Evolutionary conservation across 2,113 vertebrate genomes (phyloP), one percentile per base, ranked within the genome.

Genomic region (Oryzias melastigma): DNA sequence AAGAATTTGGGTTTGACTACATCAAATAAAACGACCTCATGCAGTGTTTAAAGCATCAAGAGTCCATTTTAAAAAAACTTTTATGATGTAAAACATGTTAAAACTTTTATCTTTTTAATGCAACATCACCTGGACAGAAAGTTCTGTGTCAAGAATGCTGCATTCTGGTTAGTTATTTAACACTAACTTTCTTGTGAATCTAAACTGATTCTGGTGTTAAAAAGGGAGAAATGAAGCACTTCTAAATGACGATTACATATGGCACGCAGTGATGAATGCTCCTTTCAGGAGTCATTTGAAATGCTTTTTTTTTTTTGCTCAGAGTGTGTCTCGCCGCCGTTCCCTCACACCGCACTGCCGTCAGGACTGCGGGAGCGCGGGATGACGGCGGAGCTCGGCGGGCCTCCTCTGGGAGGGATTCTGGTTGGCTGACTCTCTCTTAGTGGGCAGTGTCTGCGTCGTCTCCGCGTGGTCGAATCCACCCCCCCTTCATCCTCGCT

Each of bases 301-400:
- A 56, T 69, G 62, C 48, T 48, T 14, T 6, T 57, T 61, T 63
- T 70, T 75, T 71, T 19, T 51, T 12, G 35, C 35, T 35, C 35
- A 0, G 7, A 47, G 13, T 50, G 52, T 27, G 25, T 27, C 16
- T 25, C 8, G 86, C 94, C 93, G 98, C 85, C 98, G 95, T 82
- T 98, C 94, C 61, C 94, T 97, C 80, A 97, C 90, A 29, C 94
- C 95, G 86, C 95, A 98, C 90, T 98, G 95, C 96, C 96, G 68
- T 98, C 97, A 10, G 96, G 95, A 85, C 94, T 93, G 57, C 94
- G 93, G 42, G 95, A 95, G 62, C 95, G 93, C 45, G 92, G 87
- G 1, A 53, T 72, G 19, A 62, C 51, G 1, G 68, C 47, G 1
- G 78, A 59, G 64, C 66, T 83, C 46, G 85, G 73, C 14, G 87